A percentile compares a stretch with the other conserved stretches of the same genome.
phyloP scores from a whole-genome alignment of 2,113 vertebrate genomes.

The Chaenocephalus aceratus region DNA sequence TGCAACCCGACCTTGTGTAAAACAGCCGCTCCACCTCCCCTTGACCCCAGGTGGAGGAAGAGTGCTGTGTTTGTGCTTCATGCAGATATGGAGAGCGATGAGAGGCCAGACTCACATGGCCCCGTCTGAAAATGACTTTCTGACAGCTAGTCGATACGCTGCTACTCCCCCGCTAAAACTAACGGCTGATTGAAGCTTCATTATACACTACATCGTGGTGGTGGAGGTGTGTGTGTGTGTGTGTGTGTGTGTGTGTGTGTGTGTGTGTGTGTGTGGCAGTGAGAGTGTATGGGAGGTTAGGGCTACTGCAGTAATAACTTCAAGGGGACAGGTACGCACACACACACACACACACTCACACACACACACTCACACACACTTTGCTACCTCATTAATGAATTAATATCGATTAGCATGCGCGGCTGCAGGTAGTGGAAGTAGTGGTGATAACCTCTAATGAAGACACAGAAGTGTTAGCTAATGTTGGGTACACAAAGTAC shows the following conservation, averaged over 20 bases:
- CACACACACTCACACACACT: no score
- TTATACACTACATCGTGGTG: constrained; percentile 65
- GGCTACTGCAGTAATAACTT: no score
- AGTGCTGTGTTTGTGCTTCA: constrained; percentile 44
- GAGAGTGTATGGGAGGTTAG: no score
- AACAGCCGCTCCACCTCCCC: constrained; percentile 32
- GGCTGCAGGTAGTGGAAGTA: no score
- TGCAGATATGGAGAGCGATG: constrained; percentile 65
- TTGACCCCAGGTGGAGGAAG: constrained; percentile 32
- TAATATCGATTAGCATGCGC: no score
- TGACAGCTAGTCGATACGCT: constrained; percentile 78
- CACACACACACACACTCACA: no score
- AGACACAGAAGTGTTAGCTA: no score
- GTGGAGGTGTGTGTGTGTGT: constrained; percentile 24
- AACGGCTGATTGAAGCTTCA: constrained; percentile 77
- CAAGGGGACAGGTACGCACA: no score
- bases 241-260: constrained; percentile 6
- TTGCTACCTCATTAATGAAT: no score
- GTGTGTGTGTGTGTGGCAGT: no score
- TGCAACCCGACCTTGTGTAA: neutral
- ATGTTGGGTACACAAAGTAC: no score
- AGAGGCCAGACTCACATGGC: constrained; percentile 69
- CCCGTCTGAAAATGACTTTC: constrained; percentile 79
- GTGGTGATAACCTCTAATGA: no score
- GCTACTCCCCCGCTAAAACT: constrained; percentile 62